Percentiles rank a stretch among this genome's conserved stretches.
Conservation (phyloP, 2,113 vertebrate species). For the Otocyon megalotis region DNA sequence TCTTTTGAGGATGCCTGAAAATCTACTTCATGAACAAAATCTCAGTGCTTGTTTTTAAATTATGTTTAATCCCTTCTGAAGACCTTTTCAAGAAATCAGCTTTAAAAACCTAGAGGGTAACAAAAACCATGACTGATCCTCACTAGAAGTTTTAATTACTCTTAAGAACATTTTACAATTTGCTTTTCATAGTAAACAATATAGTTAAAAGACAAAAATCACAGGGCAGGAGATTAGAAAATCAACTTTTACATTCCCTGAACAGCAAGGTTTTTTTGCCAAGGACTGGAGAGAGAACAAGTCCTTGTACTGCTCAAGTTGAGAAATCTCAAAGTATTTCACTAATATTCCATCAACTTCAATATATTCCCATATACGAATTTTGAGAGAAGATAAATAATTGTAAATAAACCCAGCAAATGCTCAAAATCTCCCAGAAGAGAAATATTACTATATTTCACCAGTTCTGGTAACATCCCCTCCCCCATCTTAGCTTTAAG, state of each 20-base stretch:
- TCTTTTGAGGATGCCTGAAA: constrained; percentile 6
- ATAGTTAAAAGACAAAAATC: constrained; percentile 27
- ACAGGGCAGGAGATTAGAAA: neutral
- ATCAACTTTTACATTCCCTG: neutral
- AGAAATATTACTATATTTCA: neutral
- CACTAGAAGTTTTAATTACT: constrained; percentile 38
- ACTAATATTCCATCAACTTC: neutral
- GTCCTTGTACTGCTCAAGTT: neutral
- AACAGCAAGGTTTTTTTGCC: neutral
- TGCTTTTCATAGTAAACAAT: neutral
- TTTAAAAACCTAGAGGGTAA: constrained; percentile 31
- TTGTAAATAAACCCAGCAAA: neutral
- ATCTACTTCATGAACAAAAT: constrained; percentile 18
- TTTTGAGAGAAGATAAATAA: neutral
- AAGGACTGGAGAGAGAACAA: neutral
- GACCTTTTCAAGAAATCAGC: neutral
- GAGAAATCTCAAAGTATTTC: constrained; percentile 3
- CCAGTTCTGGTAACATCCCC: neutral
- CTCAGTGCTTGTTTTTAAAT: neutral
- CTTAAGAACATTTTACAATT: neutral
- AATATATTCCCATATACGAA: neutral
- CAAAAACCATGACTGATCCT: neutral
- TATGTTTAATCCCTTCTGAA: neutral
- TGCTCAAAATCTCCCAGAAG: neutral
- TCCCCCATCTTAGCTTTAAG: neutral